Base-by-base conservation (phyloP, 1,140 invertebrate species). In the Macrobrachium rosenbergii region DNA sequence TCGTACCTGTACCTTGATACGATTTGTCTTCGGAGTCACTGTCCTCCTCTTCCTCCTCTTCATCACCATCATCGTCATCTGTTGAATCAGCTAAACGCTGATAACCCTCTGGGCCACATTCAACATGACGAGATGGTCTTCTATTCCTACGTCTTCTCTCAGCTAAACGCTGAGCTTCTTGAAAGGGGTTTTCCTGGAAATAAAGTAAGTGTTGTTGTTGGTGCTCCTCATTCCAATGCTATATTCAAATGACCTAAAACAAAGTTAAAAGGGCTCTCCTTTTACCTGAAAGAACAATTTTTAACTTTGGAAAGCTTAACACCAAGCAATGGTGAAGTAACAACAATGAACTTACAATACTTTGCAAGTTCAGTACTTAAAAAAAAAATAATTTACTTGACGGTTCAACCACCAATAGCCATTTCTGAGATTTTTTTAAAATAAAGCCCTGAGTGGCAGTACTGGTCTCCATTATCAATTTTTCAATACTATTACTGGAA, bases 151-250 rank as follows among this genome's bases (percentile, higher is more conserved):
- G 69, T 63, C 69, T 63, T 43, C 79, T 60, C 21, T 83, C 86
- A 19, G 83, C 88, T 23, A 59, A 37, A 11, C 88, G 77, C 59
- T 85, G 58, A 16, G 88, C 88, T 69, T 85, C 83, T 85, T 90
- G 90, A 52, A 87, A 90, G 28, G 84, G 88, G 63, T 90, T 89
- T 73, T 90, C 90, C 87, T 91, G 85, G 81, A 83, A 89, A 28
- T 78, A 73, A 63, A 90, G 77, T 21, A 91, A 80, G 28, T 89
- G 83, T 58, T 83, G 83, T 58, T 83, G 89, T 62, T n/a, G 21
- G 21, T 59, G 16, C n/a, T 69, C 19, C 3, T 5, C 19, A 69
- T 69, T 12, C 67, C 28, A 52, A 52, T 52, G 12, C 7, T 52
- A 52, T 52, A 52, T 52, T 52, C 10, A 52, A n/a, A n/a, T n/a